These are phyloP conservation scores for Dasysyrphus albostriatus DNA, from an alignment of 2,888 invertebrate species.

Conservation along the genomic window DNA sequence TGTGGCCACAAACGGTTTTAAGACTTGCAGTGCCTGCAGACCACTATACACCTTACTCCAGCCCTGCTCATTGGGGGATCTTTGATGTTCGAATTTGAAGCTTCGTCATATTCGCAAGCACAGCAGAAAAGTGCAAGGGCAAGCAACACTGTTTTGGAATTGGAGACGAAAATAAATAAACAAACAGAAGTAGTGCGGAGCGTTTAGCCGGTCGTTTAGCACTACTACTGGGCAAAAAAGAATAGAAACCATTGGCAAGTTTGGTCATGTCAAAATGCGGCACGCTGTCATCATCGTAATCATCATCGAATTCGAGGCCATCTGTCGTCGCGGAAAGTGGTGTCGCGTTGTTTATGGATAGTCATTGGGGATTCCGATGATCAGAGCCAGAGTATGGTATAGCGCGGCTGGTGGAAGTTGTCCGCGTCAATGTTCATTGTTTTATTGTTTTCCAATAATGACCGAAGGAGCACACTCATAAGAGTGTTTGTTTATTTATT, in stretches of 20 bases:
- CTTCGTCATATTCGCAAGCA: slow-evolving; percentile 21
- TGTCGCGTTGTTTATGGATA: slow-evolving; percentile 36
- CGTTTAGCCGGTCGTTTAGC: not conserved
- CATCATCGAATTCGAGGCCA: slow-evolving; percentile 59
- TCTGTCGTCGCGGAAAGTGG: slow-evolving; percentile 54
- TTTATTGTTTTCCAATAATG: slow-evolving; percentile 51
- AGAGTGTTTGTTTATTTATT: slow-evolving; percentile 57
- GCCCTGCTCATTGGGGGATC: slow-evolving; percentile 19
- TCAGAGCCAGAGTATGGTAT: not conserved
- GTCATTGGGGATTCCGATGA: slow-evolving; percentile 68
- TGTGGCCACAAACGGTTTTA: too few relatives aligned
- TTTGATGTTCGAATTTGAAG: slow-evolving; percentile 5
- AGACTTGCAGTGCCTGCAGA: not conserved
- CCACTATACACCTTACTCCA: not conserved
- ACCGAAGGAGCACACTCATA: slow-evolving; percentile 43
- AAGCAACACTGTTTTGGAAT: slow-evolving; percentile 57
- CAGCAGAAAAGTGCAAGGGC: slow-evolving; percentile 70
- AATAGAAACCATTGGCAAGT: slow-evolving; percentile 28
- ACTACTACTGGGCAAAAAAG: slow-evolving; percentile 18
- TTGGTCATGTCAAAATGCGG: slow-evolving; percentile 57
- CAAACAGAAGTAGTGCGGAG: slow-evolving; percentile 9
- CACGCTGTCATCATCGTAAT: slow-evolving; percentile 37
- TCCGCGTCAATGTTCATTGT: slow-evolving; percentile 3
- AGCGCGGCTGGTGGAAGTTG: not conserved
- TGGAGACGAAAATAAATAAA: slow-evolving; percentile 68